Base-by-base conservation (phyloP, 2,113 vertebrate genomes). In the Chrysochloris asiatica region DNA sequence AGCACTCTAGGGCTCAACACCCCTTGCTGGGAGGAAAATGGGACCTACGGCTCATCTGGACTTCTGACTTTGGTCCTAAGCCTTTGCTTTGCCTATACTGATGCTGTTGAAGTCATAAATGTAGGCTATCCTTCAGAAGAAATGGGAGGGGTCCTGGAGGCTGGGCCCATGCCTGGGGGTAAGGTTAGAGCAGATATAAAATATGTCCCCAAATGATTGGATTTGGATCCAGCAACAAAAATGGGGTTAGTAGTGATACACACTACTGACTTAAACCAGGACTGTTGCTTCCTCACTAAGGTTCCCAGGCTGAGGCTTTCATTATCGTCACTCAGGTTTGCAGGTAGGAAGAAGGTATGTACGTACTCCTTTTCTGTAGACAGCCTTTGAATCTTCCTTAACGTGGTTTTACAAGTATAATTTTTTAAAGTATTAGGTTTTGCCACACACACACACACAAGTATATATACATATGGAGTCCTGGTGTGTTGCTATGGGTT, bases 371-470 rank as follows among this genome's bases (percentile, higher is more conserved):
- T 72, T 54, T 83, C 1, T 65, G 14, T n/a, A 65, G 61, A n/a
- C 7, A 24, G 33, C 14, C 36, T 28, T 0, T 47, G 16, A 8
- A 1, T 26, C 8, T 43, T 24, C 2, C 8, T 36, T 22, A 14
- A 30, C 24, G 56, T 7, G n/a, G 30, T 30, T 48, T 65, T 14
- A 3, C 22, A 8, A 11, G 41, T 41, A 3, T 12, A 13, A 48
- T 24, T 54, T n/a, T 8, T 38, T 45, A 48, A 22, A 1, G n/a
- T 36, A 26, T 36, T 19, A 26, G 12, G 1, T 26, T 41, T 24
- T 13, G 21, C 54, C 38, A 30, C 3, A 0, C 7, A 13, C 4
- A 17, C 4, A n/a, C n/a, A n/a, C n/a, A n/a, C n/a, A n/a, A n/a
- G n/a, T n/a, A n/a, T n/a, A n/a, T n/a, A n/a, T n/a, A n/a, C n/a